Evolutionary conservation across 2,113 vertebrate genomes (phyloP).

Genomic region (Cryptotis parvus): DNA sequence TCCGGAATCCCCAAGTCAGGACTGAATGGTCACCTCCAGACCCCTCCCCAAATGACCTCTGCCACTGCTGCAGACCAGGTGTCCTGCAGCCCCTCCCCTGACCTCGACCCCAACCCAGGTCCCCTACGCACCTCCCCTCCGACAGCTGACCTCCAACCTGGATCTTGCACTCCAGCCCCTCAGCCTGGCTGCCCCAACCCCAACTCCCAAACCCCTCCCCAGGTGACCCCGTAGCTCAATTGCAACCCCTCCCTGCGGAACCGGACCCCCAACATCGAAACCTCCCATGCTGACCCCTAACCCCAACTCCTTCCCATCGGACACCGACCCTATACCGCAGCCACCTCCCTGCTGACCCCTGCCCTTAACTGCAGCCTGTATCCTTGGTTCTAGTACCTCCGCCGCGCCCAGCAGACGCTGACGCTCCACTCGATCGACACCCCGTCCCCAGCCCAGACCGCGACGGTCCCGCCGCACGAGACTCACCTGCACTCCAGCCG

Average conservation of each 20-base stretch:
- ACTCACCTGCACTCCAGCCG: slow-evolving; percentile 29
- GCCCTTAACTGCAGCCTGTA: too few relatives aligned
- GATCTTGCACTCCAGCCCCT: too few relatives aligned
- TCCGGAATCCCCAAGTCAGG: neutral
- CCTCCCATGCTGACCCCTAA: too few relatives aligned
- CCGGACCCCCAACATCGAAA: neutral
- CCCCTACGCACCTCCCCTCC: neutral
- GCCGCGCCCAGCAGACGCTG: too few relatives aligned
- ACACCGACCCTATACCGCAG: too few relatives aligned
- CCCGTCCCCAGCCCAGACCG: too few relatives aligned
- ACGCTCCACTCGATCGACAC: too few relatives aligned
- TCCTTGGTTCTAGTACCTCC: too few relatives aligned
- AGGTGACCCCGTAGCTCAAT: neutral
- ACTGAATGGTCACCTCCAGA: neutral
- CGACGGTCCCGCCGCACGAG: neutral
- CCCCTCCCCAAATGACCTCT: neutral
- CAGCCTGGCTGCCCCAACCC: too few relatives aligned
- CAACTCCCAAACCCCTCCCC: neutral
- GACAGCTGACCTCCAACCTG: neutral
- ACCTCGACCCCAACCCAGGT: neutral
- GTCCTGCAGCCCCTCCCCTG: neutral
- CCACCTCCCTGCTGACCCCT: too few relatives aligned
- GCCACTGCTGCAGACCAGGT: neutral
- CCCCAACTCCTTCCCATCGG: too few relatives aligned
- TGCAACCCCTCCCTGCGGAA: neutral